A percentile compares a stretch with the other conserved stretches of the same genome.
These are phyloP conservation scores for Glaucomys volans DNA, from an alignment of 2,113 vertebrate genomes.

Conservation along the genomic window DNA sequence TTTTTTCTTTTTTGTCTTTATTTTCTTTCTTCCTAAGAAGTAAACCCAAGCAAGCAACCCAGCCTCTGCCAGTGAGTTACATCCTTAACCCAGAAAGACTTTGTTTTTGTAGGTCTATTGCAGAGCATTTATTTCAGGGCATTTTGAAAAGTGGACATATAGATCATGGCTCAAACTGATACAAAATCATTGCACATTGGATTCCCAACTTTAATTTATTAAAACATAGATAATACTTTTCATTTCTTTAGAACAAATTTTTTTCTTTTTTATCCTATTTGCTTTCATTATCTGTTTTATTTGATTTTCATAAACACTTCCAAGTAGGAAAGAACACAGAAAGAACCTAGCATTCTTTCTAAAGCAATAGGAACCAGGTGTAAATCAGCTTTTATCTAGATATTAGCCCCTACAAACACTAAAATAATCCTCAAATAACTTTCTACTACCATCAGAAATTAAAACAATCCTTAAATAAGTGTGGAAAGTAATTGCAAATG, in stretches of 20 bases:
- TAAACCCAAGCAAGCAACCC: not conserved
- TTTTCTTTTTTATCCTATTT: not conserved
- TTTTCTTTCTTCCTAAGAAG: not conserved
- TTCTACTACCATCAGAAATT: not conserved
- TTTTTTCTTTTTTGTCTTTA: not conserved
- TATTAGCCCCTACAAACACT: not conserved
- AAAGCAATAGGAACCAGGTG: accelerated
- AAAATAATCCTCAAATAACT: not conserved
- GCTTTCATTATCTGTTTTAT: not conserved
- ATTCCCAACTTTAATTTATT: not conserved
- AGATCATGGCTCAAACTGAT: not conserved
- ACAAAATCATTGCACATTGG: not conserved
- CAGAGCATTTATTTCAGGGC: not conserved
- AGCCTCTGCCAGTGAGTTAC: not conserved
- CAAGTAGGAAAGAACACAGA: not conserved
- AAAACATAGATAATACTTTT: not conserved
- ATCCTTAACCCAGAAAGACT: not conserved
- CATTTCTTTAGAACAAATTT: not conserved
- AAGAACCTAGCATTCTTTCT: not conserved
- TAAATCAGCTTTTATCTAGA: not conserved
- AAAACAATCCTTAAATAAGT: not conserved
- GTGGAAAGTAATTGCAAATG: not conserved
- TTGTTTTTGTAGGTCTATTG: not conserved
- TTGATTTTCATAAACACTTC: not conserved
- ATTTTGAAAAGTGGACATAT: not conserved